Conservation (phyloP, 2,888 invertebrate genomes). For the Meiosimyza platycephala region DNA sequence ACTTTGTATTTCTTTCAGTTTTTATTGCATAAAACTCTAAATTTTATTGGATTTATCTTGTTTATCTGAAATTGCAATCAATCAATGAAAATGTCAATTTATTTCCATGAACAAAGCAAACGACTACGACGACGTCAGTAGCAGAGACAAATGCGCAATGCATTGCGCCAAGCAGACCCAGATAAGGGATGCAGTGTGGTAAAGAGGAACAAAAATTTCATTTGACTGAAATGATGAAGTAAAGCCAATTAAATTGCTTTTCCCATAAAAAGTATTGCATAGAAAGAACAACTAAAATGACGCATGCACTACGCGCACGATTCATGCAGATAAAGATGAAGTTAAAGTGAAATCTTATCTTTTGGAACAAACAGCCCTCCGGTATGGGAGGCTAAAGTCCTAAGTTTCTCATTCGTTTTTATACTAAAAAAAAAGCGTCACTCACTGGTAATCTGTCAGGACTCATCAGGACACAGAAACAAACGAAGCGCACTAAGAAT, state of each 20-base stretch:
- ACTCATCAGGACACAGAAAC: conserved; percentile 59
- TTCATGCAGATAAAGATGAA: not conserved
- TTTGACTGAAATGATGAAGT: conserved; percentile 11
- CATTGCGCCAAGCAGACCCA: not conserved
- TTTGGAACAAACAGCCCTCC: conserved; percentile 8
- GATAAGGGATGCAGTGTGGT: not conserved
- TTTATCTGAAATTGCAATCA: conserved; percentile 15
- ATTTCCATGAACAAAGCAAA: not conserved
- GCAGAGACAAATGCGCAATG: not conserved
- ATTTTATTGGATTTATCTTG: conserved; percentile 12
- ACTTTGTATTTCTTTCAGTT: too few relatives aligned
- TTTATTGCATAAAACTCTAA: too few relatives aligned
- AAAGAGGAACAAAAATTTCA: not conserved
- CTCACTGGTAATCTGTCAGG: conserved; percentile 55
- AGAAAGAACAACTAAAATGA: conserved; percentile 19
- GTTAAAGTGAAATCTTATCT: conserved; percentile 20
- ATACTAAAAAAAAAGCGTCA: not conserved
- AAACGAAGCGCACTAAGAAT: conserved; percentile 62
- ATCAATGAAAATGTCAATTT: conserved; percentile 25
- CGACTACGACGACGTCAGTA: too few relatives aligned
- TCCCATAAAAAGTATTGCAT: conserved; percentile 27
- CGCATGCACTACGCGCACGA: not conserved
- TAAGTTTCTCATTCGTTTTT: not conserved
- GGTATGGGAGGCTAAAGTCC: not conserved
- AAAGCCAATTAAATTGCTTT: conserved; percentile 36